phyloP scores from a whole-genome alignment of 2,888 invertebrate genomes.

The Drosophila demipolita region DNA sequence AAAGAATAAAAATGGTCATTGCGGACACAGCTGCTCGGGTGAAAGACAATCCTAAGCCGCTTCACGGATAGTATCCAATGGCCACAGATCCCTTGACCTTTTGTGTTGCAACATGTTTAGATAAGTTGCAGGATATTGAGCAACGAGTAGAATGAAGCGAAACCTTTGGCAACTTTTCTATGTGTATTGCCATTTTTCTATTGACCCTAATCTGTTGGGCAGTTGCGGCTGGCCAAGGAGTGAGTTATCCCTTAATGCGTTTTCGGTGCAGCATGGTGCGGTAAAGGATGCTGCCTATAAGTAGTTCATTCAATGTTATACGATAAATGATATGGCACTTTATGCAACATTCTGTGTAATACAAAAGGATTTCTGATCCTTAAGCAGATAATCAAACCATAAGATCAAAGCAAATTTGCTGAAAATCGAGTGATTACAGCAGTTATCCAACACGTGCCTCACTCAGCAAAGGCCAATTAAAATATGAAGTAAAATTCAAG shows the following conservation, averaged over 20 bases:
- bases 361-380: constrained; percentile 27
- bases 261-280: constrained; percentile 13
- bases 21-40: constrained; percentile 38
- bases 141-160: constrained; percentile 20
- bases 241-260: constrained; percentile 52
- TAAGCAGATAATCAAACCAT: constrained; percentile 19
- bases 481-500: neutral
- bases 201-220: constrained; percentile 39
- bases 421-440: constrained; percentile 17
- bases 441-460: constrained; percentile 19
- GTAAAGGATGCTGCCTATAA: constrained; percentile 36
- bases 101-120: constrained; percentile 52
- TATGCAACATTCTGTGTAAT: neutral
- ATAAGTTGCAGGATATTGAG: constrained; percentile 54
- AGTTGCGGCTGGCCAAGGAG: constrained; percentile 37
- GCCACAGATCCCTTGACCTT: constrained; percentile 68
- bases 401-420: constrained; percentile 8
- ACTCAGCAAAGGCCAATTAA: neutral
- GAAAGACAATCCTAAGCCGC: constrained; percentile 40
- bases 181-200: constrained; percentile 27
- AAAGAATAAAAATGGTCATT: neutral
- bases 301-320: constrained; percentile 29
- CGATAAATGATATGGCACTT: constrained; percentile 51
- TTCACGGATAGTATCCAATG: constrained; percentile 47
- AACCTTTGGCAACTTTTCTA: constrained; percentile 32